Evolutionary conservation across 2,113 vertebrate genomes (phyloP).

Genomic region (Calyptomena viridis): DNA sequence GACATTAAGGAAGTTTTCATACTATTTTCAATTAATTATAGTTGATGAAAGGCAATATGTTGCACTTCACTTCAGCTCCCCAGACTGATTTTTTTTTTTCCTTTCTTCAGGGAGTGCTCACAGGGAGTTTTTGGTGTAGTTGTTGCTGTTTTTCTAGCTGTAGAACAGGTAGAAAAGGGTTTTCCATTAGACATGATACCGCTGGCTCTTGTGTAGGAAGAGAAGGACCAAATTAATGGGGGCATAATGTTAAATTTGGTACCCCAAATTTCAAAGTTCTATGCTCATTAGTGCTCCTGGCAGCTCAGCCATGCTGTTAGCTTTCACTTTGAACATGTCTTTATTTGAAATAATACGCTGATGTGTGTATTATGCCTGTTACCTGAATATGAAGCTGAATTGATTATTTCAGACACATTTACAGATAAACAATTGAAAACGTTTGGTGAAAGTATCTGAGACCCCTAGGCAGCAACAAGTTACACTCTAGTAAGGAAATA

Average conservation of each 20-base stretch:
- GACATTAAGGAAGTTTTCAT: constrained; percentile 52
- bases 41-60: constrained; percentile 47
- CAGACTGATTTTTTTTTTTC: neutral
- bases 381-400: neutral
- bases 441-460: neutral
- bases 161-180: neutral
- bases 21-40: constrained; percentile 62
- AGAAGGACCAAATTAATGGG: neutral
- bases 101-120: neutral
- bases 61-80: neutral
- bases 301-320: neutral
- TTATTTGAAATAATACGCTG: neutral
- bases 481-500: neutral
- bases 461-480: neutral
- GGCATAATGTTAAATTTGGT: neutral
- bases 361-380: neutral
- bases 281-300: neutral
- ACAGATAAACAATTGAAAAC: neutral
- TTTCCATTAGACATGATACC: neutral
- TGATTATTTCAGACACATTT: neutral
- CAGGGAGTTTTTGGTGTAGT: neutral
- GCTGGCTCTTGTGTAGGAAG: neutral
- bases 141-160: neutral
- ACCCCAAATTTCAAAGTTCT: neutral
- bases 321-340: neutral